These are phyloP conservation scores for Martes martes DNA, from an alignment of 2,113 vertebrate genomes.

Conservation along the genomic window DNA sequence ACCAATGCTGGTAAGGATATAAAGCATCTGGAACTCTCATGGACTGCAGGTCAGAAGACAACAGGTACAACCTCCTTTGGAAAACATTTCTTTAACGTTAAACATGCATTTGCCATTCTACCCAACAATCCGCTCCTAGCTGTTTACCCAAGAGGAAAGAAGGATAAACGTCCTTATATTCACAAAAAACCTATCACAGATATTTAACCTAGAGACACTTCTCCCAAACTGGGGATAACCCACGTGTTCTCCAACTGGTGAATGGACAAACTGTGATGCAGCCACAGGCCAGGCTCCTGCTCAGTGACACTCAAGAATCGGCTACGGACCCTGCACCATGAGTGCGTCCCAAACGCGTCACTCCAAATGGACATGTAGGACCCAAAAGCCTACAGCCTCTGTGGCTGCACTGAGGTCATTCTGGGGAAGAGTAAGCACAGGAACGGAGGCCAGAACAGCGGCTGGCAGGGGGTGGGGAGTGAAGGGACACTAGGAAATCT, in stretches of 20 bases:
- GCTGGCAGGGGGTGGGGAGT: neutral
- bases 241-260: neutral
- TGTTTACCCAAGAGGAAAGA: neutral
- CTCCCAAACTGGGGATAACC: neutral
- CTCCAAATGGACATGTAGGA: neutral
- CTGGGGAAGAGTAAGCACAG: neutral
- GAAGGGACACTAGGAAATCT: neutral
- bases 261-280: neutral
- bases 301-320: neutral
- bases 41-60: neutral
- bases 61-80: neutral
- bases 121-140: neutral
- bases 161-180: neutral
- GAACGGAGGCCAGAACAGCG: neutral
- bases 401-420: neutral
- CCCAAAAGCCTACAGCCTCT: no score
- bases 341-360: neutral
- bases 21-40: neutral
- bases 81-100: neutral
- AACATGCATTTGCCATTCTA: neutral
- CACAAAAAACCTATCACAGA: neutral
- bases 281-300: rapidly evolving
- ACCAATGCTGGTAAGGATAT: neutral
- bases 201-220: neutral
- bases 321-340: rapidly evolving